Evolutionary conservation across 1,140 invertebrate species (phyloP), one percentile per base, ranked within the genome.

Genomic region (Drosophila persimilis): DNA sequence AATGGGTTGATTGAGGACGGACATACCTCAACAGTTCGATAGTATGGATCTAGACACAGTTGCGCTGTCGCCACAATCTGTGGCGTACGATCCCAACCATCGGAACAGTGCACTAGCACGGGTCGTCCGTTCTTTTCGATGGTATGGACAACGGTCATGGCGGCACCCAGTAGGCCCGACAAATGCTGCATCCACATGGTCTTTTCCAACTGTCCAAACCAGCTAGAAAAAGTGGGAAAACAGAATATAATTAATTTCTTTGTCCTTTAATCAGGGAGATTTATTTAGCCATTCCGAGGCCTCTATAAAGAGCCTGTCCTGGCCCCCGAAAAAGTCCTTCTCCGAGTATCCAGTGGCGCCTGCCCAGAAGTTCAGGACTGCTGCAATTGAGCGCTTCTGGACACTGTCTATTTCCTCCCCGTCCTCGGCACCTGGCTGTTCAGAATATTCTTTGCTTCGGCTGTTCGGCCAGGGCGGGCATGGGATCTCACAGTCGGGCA

Each of bases 1-100:
- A 48, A 47, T 39, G 35, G 9, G 6, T 29, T 29, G 50, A 48
- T 43, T 20, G 11, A 20, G 13, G 2, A 24, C 9, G 1, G 5
- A 55, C 35, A 11, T 91, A 97, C 96, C 92, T 98, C 94, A 61
- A 98, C 94, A 7, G 98, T 99, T 69, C 98, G 92, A 92, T 99
- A 99, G 92, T 95, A 97, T 7, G 97, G 97, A 93, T 99, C 98
- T 15, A 99, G 92, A 77, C 98, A 92, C n/a, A 99, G 93, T 92
- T 99, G 95, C 15, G 97, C 96, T 43, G 98, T 93, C 9, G 97
- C 95, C 3, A 97, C 96, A 72, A 99, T 97, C 92, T 99, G 98
- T 6, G 98, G 97, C 45, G 98, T 99, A 69, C 98, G 94, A 92
- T 99, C 98, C 98, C 98, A 99, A 6, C 98, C 98, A 93, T 99